Evolutionary conservation across 1,140 invertebrate species (phyloP), one percentile per base, ranked within the genome.

Genomic region (Liolophura sinensis): DNA sequence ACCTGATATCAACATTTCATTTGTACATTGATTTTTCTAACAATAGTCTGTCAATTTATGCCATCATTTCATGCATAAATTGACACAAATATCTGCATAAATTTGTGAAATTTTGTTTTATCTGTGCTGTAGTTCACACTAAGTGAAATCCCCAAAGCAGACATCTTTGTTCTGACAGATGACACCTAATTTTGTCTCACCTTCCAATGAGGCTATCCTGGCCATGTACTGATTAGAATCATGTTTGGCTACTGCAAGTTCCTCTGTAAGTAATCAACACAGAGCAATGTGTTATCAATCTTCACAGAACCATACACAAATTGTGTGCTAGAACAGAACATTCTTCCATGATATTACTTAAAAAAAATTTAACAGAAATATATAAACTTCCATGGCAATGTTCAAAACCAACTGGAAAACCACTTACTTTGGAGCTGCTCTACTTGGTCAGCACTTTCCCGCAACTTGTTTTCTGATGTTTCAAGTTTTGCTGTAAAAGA

Each of bases 191-290:
- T 46, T 22, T 5, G 14, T 62, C 62, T 60, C 51, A 84, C 83
- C 75, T 81, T 82, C 82, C 50, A 81, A 62, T 18, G 77, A 64
- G 15, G 78, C 65, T n/a, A 84, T 81, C 73, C 84, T 81, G 25
- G 71, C 67, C 18, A 83, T 70, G 67, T 76, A 80, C 56, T 79
- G 72, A 18, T 68, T 73, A 9, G 74, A 73, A 48, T 80, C 77
- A 7, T 73, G 25, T 20, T 75, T 65, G 18, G 78, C 77, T 22
- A 69, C 55, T 22, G 80, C 81, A 49, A 81, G 71, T 20, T 82
- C 79, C 65, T 74, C 79, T 82, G 68, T 1, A 75, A 75, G 55
- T 27, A 57, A 46, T 49, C 9, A 25, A 48, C 40, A 49, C n/a
- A 51, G 20, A 57, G 47, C 25, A 0, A 63, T 24, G 56, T 47